Conservation (phyloP, 30 jellyfish, hydroid and myxozoan genomes). For the Mastigias papua region DNA sequence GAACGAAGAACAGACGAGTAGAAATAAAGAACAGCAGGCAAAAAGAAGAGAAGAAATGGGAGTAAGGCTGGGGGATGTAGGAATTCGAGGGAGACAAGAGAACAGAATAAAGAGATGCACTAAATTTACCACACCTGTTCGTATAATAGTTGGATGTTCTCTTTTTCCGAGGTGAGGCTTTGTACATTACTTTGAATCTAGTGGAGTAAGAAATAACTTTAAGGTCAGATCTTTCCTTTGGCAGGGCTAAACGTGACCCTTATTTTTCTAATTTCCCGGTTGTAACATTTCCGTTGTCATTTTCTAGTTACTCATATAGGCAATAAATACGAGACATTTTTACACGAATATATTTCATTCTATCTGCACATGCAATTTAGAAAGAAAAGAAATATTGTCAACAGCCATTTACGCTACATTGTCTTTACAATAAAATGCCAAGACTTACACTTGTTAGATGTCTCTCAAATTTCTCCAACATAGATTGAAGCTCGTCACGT, state of each 20-base stretch:
- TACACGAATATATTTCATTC: too few relatives aligned
- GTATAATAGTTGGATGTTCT: conserved; percentile 88
- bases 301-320: too few relatives aligned
- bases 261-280: not conserved
- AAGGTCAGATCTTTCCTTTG: conserved; percentile 44
- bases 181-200: conserved; percentile 86
- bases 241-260: not conserved
- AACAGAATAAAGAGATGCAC: not conserved
- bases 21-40: not conserved
- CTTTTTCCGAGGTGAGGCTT: conserved; percentile 83
- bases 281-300: too few relatives aligned
- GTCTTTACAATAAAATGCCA: not conserved
- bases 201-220: not conserved
- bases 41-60: too few relatives aligned
- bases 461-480: conserved; percentile 85
- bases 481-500: conserved; percentile 85
- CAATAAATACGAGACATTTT: too few relatives aligned
- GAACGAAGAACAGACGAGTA: not conserved
- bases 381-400: too few relatives aligned
- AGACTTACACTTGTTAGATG: conserved; percentile 80
- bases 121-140: conserved; percentile 85
- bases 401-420: too few relatives aligned
- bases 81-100: not conserved
- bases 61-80: too few relatives aligned
- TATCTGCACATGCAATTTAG: too few relatives aligned